Evolutionary conservation across 2,888 invertebrate genomes (phyloP), one percentile per base, ranked within the genome.

Genomic region (Eupeodes latifasciatus): DNA sequence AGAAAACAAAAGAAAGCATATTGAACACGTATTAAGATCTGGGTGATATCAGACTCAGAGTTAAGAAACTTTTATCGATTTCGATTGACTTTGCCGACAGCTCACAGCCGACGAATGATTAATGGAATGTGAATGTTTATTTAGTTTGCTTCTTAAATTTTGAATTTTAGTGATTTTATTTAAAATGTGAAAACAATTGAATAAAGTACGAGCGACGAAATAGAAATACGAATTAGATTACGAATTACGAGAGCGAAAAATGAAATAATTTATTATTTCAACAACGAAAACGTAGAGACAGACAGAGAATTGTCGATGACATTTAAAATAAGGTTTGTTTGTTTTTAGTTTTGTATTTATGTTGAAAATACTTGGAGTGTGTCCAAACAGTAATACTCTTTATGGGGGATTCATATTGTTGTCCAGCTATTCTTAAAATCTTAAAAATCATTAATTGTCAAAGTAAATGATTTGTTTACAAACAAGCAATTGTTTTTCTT

Each of bases 1-100:
- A 84, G 40, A 44, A 62, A 75, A 69, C 69, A 79, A 74, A 49
- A 55, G 49, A 69, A 80, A 75, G 55, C 84, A 84, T 84, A 80
- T 80, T 80, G 80, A 55, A 74, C 75, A 84, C 84, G 80, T 74
- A 84, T 62, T 69, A 19, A n/a, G 34, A n/a, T 49, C 14, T 49
- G 27, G 27, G 14, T 9, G 7, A 5, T 49, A 49, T 61, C 61
- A 10, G 49, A 5, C 7, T 2, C 27, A 27, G 27, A 27, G 2
- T 27, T 27, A 27, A 27, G 16, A 12, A 19, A 47, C 1, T 11
- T 49, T 2, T 67, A 67, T 67, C n/a, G n/a, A 36, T 11, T 51
- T 7, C 40, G 9, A 7, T 40, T 40, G 40, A 5, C 40, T 40
- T 40, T 34, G 12, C 5, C 27, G 27, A 27, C 27, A 27, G 27